Conservation (phyloP, 64 coral and sea anemone genomes). For the Montipora cactus region DNA sequence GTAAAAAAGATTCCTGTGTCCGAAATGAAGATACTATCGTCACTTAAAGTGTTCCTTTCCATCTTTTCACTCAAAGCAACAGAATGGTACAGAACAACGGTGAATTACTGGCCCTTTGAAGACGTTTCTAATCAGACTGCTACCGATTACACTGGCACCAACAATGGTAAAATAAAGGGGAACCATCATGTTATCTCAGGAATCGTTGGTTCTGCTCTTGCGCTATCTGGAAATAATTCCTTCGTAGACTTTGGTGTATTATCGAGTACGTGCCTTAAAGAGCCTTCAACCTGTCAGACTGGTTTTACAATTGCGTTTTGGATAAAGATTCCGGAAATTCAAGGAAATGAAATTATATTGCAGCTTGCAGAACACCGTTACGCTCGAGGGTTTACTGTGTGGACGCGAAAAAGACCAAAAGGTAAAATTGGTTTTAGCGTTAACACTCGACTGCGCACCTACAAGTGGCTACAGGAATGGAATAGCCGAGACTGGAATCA, state of each 20-base stretch:
- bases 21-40: constrained; percentile 10
- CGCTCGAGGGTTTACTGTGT: constrained; percentile 82
- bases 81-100: constrained; percentile 79
- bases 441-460: constrained; percentile 5
- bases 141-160: constrained; percentile 66
- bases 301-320: constrained; percentile 85
- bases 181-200: constrained; percentile 58
- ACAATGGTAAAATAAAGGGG: constrained; percentile 71
- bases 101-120: constrained; percentile 93
- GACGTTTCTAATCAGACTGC: constrained; percentile 25
- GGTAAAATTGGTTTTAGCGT: constrained; percentile 79
- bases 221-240: constrained; percentile 51
- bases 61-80: constrained; percentile 63
- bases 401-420: constrained; percentile 66
- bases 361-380: constrained; percentile 82
- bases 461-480: constrained; percentile 55
- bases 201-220: constrained; percentile 76
- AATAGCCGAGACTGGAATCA: constrained; percentile 76
- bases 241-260: constrained; percentile 73
- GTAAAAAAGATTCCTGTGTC: neutral
- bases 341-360: constrained; percentile 79
- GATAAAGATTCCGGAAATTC: constrained; percentile 75
- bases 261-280: constrained; percentile 60
- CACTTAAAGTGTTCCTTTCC: constrained; percentile 34
- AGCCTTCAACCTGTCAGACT: constrained; percentile 59